Conservation (phyloP, 2,113 vertebrate species). For the Chamaea fasciata region DNA sequence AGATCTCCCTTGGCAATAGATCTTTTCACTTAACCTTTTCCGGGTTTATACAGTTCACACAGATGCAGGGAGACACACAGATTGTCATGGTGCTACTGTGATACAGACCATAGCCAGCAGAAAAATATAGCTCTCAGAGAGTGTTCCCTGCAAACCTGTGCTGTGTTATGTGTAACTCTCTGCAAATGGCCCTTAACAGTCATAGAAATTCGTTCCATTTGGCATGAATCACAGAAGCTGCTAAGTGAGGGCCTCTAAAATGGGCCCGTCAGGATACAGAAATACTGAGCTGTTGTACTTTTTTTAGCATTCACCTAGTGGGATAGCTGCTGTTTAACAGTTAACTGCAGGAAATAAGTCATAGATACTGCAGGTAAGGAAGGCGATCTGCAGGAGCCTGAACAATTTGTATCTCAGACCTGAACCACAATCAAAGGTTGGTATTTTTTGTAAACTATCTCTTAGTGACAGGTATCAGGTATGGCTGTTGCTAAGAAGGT, state of each 20-base stretch:
- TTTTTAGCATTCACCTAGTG: neutral
- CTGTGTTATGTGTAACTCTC: neutral
- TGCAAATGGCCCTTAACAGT: conserved; percentile 10
- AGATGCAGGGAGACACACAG: neutral
- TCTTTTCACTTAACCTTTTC: neutral
- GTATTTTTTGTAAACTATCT: neutral
- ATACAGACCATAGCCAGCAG: neutral
- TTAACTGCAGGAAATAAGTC: neutral
- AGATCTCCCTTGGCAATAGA: neutral
- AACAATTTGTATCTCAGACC: neutral
- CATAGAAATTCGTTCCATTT: conserved; percentile 20
- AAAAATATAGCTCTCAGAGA: neutral
- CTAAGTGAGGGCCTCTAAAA: conserved; percentile 6
- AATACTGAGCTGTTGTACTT: neutral
- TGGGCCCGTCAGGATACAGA: neutral
- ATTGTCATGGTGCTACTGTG: neutral
- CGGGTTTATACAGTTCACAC: neutral
- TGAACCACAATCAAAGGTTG: neutral
- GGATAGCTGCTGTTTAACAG: conserved; percentile 21
- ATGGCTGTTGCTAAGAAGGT: neutral
- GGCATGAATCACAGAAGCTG: neutral
- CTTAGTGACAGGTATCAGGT: neutral
- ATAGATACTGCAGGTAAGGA: neutral
- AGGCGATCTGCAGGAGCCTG: neutral
- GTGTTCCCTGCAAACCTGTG: neutral